Conservation (phyloP, 1,140 invertebrate species). For the Rhopalosiphum padi region DNA sequence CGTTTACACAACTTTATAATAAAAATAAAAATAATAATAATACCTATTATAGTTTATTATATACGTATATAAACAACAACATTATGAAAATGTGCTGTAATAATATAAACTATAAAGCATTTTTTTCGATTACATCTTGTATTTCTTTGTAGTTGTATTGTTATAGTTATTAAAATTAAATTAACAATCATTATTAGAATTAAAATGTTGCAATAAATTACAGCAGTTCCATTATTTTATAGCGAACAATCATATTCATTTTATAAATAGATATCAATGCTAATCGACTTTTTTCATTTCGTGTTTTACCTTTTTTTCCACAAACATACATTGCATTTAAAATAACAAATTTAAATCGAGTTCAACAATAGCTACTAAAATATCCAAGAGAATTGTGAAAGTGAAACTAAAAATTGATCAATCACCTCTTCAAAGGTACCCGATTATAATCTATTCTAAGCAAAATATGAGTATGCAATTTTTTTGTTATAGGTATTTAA, state of each 20-base stretch:
- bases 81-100: neutral
- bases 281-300: too few relatives aligned
- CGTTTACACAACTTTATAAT: neutral
- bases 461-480: neutral
- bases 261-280: too few relatives aligned
- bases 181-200: neutral
- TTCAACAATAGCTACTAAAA: neutral
- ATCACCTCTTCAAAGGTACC: neutral
- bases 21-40: neutral
- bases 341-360: neutral
- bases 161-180: neutral
- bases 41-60: neutral
- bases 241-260: too few relatives aligned
- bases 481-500: neutral
- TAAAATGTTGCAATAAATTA: neutral
- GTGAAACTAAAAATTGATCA: neutral
- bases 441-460: too few relatives aligned
- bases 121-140: neutral
- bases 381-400: neutral
- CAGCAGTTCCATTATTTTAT: neutral
- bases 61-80: neutral
- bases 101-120: neutral
- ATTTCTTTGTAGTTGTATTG: neutral
- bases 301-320: neutral
- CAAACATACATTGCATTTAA: neutral